phyloP scores from a whole-genome alignment of 2,113 vertebrate species.

The Strigops habroptila region DNA sequence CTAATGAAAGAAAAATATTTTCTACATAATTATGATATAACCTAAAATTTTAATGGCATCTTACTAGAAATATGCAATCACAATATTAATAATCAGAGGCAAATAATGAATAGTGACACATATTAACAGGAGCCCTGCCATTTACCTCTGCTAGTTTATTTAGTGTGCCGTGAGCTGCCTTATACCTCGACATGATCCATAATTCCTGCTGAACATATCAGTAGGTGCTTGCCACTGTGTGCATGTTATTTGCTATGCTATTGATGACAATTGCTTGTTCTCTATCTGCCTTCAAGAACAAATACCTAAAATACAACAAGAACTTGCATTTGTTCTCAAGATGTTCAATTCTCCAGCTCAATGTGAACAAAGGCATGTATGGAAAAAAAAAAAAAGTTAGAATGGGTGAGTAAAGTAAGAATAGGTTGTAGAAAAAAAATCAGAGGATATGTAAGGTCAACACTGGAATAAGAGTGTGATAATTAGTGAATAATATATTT shows the following conservation, averaged over 20 bases:
- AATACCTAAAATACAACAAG: background rate
- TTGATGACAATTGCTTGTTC: background rate
- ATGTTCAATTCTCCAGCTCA: background rate
- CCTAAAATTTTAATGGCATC: background rate
- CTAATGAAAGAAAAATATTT: background rate
- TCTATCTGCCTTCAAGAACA: background rate
- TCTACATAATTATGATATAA: background rate
- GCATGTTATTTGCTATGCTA: background rate
- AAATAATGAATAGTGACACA: background rate
- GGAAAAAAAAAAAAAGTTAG: background rate
- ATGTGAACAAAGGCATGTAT: fast-evolving
- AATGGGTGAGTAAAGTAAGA: background rate
- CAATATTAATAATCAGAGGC: background rate
- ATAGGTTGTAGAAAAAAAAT: background rate
- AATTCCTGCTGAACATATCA: background rate
- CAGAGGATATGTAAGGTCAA: background rate
- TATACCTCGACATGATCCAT: fast-evolving
- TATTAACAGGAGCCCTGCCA: background rate
- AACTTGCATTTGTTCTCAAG: background rate
- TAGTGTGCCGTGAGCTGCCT: background rate
- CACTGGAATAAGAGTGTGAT: background rate
- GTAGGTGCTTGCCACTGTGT: background rate
- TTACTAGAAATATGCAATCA: background rate
- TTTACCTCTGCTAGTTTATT: background rate
- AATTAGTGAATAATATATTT: background rate